Evolutionary conservation across 2,113 vertebrate species (phyloP).

Genomic region (Chiloscyllium plagiosum): DNA sequence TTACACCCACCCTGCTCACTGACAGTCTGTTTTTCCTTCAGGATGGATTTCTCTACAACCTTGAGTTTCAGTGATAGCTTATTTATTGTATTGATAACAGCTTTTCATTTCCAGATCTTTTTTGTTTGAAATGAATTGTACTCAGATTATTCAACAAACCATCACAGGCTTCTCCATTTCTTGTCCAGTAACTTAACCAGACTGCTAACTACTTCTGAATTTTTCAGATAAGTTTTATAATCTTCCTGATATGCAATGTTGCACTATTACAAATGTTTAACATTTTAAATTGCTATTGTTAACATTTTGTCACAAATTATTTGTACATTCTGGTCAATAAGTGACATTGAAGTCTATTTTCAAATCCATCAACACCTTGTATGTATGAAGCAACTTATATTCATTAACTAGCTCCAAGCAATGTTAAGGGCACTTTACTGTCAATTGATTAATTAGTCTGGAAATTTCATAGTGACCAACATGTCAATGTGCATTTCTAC

Average conservation of each 20-base stretch:
- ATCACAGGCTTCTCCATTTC: background rate
- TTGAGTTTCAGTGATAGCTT: background rate
- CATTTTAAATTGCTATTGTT: background rate
- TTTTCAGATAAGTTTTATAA: background rate
- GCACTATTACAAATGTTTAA: background rate
- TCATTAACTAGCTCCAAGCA: background rate
- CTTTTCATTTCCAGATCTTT: background rate
- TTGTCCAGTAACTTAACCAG: background rate
- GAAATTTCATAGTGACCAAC: conserved; percentile 5
- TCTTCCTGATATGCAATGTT: background rate
- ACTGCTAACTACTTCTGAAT: background rate
- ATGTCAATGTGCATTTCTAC: background rate
- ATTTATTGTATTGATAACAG: background rate
- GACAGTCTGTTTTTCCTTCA: background rate
- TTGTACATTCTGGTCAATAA: background rate
- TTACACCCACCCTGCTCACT: background rate
- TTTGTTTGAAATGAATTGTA: background rate
- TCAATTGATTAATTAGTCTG: background rate
- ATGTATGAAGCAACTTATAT: background rate
- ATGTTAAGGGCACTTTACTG: background rate
- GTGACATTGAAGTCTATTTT: background rate
- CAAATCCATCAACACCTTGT: background rate
- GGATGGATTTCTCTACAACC: background rate
- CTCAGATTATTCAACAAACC: background rate
- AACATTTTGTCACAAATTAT: background rate